These are phyloP conservation scores for Todus mexicanus DNA, from an alignment of 2,797 vertebrate genomes.

Conservation along the genomic window DNA sequence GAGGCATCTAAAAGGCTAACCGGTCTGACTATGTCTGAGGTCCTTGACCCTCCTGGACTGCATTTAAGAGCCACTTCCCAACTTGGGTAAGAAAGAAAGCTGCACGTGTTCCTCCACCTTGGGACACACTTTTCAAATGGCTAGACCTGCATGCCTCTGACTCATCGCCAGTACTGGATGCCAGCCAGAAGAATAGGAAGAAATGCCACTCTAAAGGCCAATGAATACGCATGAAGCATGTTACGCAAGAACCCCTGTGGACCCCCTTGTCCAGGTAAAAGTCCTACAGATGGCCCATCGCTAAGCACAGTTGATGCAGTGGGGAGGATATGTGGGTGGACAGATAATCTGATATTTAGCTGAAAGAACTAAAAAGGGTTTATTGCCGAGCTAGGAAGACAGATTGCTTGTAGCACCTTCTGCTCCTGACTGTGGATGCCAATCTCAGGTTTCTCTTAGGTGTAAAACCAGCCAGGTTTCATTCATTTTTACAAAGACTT, in stretches of 20 bases:
- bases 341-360: slow-evolving; percentile 56
- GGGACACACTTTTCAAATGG: not conserved
- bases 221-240: not conserved
- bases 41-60: not conserved
- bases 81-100: not conserved
- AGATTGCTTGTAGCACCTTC: slow-evolving; percentile 55
- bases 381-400: slow-evolving; percentile 41
- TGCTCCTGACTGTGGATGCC: slow-evolving; percentile 58
- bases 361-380: slow-evolving; percentile 44
- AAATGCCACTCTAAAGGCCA: slow-evolving; percentile 56
- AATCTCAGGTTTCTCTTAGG: slow-evolving; percentile 45
- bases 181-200: slow-evolving; percentile 17
- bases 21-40: not conserved
- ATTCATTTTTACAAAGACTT: not conserved
- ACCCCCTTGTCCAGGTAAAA: slow-evolving; percentile 10
- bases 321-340: slow-evolving; percentile 51
- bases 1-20: not conserved
- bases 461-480: not conserved
- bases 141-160: slow-evolving; percentile 42
- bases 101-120: not conserved
- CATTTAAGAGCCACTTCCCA: not conserved
- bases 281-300: slow-evolving; percentile 49
- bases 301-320: not conserved
- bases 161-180: slow-evolving; percentile 23
- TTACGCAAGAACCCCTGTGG: slow-evolving; percentile 51